Evolutionary conservation across 2,888 invertebrate species (phyloP).

Genomic region (Adelphocoris suturalis): DNA sequence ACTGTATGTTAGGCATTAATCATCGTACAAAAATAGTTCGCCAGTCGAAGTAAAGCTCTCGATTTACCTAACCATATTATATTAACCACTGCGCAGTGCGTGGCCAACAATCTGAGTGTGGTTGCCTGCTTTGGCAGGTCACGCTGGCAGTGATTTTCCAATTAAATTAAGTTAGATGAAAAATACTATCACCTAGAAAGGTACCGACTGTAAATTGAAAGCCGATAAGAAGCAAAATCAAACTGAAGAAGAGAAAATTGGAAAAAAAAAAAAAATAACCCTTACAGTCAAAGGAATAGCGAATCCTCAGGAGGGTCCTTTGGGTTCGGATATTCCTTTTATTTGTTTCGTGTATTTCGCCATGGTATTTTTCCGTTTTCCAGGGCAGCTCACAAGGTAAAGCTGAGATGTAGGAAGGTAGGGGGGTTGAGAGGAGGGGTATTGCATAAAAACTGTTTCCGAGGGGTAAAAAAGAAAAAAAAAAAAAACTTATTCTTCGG

Average conservation of each 20-base stretch:
- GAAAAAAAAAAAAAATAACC: background rate
- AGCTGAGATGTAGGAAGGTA: background rate
- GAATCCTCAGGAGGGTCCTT: background rate
- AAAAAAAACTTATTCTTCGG: background rate
- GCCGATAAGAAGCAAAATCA: background rate
- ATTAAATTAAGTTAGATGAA: too few species aligned
- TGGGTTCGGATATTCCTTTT: conserved; percentile 1
- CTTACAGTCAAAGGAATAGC: background rate
- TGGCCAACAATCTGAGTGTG: too few species aligned
- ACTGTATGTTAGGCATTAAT: too few species aligned
- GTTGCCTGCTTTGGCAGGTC: too few species aligned
- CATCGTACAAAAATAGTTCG: too few species aligned
- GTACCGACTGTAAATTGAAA: too few species aligned
- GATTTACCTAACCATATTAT: too few species aligned
- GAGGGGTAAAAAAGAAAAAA: background rate
- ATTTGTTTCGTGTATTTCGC: conserved; percentile 33
- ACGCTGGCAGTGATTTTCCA: too few species aligned
- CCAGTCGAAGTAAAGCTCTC: too few species aligned
- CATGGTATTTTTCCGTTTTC: background rate
- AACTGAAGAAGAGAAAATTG: background rate
- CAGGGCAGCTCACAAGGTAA: background rate
- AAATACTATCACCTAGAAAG: too few species aligned
- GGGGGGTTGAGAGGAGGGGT: background rate
- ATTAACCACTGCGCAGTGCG: too few species aligned
- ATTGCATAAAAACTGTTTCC: conserved; percentile 16